Evolutionary conservation across 2,797 vertebrate genomes (phyloP), one percentile per base, ranked within the genome.

Genomic region (Anabacerthia variegaticeps): DNA sequence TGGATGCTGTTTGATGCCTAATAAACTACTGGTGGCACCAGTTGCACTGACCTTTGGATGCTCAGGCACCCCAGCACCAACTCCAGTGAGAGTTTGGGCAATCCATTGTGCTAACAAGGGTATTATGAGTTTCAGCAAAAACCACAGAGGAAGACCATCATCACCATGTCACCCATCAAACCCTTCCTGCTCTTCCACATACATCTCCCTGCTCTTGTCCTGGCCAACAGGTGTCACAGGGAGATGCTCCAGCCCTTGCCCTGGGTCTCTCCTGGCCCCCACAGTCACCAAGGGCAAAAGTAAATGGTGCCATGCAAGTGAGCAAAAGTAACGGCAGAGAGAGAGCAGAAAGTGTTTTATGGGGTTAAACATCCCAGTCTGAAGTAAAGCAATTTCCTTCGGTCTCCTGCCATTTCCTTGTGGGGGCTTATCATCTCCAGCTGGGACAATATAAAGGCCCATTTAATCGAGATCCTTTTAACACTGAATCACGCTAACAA

Each of bases 381-480:
- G 93, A 95, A 96, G 93, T 94, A 61, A 98, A 96, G 96, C 95
- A 95, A 96, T 97, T 96, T 97, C 94, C 89, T 88, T 91, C 37
- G 12, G 89, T 97, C 93, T 96, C 94, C 92, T 97, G 91, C 95
- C 91, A 93, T 95, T 96, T 97, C 96, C 95, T 97, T 46, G 71
- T 92, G 94, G 96, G 96, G 92, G 96, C 94, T 97, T 94, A 94
- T 96, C 95, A 81, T 97, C 96, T 96, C 95, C 97, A 96, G 96
- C 97, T 97, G 96, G 94, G 97, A 93, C 49, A 92, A 82, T 92
- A 96, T 96, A 96, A 97, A 98, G 97, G 95, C 93, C 89, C 95
- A 95, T 97, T 97, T 96, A 97, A 96, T 96, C 94, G 95, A 96
- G 96, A 94, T 97, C 96, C 92, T 92, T 96, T 97, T 97, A 98